These are phyloP conservation scores for Eulemur coronatus DNA, from an alignment of 2,797 vertebrate species.

Conservation along the genomic window DNA sequence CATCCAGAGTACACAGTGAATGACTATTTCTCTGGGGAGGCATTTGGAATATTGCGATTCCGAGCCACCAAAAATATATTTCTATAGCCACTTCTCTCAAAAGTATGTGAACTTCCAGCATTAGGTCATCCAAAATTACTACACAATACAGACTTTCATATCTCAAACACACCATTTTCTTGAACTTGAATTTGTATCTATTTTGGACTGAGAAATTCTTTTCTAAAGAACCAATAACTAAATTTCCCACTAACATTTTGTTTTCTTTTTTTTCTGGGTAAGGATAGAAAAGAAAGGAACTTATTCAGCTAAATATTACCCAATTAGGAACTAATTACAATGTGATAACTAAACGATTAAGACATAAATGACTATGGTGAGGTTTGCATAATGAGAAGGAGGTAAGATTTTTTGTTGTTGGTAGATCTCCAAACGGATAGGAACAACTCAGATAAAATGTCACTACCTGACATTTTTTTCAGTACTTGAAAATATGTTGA, in stretches of 20 bases:
- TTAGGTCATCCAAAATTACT: neutral
- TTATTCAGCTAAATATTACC: conserved; percentile 7
- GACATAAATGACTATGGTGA: neutral
- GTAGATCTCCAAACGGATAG: neutral
- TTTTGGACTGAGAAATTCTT: conserved; percentile 24
- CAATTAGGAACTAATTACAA: conserved; percentile 23
- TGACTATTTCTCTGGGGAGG: neutral
- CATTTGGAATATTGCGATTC: neutral
- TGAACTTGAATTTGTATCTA: neutral
- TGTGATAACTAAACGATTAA: conserved; percentile 6
- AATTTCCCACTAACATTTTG: neutral
- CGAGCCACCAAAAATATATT: neutral
- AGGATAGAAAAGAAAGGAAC: neutral
- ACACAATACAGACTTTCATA: neutral
- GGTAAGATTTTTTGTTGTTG: neutral
- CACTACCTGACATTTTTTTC: neutral
- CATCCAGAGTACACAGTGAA: neutral
- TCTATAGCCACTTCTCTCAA: neutral
- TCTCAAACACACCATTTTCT: conserved; percentile 22
- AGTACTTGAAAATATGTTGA: neutral
- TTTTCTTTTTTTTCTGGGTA: neutral
- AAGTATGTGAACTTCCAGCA: neutral
- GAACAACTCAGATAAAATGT: neutral
- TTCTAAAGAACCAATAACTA: neutral
- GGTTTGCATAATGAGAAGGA: neutral